phyloP scores from a whole-genome alignment of 2,113 vertebrate genomes.

The Butorides virescens region DNA sequence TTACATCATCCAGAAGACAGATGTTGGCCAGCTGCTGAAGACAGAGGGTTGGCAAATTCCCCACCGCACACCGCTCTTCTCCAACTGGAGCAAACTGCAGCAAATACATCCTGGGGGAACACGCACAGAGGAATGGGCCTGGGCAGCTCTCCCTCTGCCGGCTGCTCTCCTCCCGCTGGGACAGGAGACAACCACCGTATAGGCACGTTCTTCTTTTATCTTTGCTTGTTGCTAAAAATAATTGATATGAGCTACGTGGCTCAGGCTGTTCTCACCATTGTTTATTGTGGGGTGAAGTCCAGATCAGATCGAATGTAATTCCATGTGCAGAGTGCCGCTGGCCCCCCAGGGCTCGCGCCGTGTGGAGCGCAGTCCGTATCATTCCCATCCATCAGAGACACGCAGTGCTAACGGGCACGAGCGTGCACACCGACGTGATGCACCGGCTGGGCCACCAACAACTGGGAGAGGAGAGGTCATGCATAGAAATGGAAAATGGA shows the following conservation, averaged over 20 bases:
- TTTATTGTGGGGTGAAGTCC: not conserved
- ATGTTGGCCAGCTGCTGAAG: conserved; percentile 28
- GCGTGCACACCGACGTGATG: fast-evolving
- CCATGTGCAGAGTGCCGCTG: not conserved
- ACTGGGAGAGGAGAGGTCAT: not conserved
- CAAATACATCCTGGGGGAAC: not conserved
- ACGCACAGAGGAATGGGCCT: not conserved
- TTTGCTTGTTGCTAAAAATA: not conserved
- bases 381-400: not conserved
- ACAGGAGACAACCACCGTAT: not conserved
- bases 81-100: not conserved
- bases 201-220: not conserved
- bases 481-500: not conserved
- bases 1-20: not conserved
- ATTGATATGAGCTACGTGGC: not conserved
- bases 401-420: not conserved
- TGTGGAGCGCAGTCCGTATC: not conserved
- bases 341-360: fast-evolving
- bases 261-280: not conserved
- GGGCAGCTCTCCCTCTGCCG: not conserved
- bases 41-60: not conserved
- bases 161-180: not conserved
- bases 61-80: not conserved
- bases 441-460: not conserved
- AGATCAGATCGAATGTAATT: not conserved